These are phyloP conservation scores for Prenolepis imparis DNA, from an alignment of 2,888 invertebrate genomes.

Conservation along the genomic window DNA sequence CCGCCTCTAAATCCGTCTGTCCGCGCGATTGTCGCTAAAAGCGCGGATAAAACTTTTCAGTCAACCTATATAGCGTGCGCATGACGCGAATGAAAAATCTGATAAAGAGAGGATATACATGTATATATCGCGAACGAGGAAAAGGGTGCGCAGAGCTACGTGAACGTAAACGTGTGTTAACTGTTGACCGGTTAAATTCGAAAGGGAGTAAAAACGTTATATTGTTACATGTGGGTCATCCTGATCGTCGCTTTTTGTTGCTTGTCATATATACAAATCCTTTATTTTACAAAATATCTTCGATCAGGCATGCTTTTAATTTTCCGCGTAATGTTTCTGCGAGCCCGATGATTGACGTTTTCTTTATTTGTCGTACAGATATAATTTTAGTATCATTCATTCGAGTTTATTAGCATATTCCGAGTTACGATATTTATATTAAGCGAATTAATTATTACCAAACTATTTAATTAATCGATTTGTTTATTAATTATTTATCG, in stretches of 20 bases:
- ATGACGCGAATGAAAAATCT: conserved; percentile 56
- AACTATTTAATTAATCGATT: neutral
- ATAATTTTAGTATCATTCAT: neutral
- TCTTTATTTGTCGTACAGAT: neutral
- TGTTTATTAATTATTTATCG: neutral
- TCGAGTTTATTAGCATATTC: neutral
- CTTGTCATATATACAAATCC: conserved; percentile 14
- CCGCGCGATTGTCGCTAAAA: conserved; percentile 54
- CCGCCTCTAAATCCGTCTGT: conserved; percentile 50
- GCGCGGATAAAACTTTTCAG: conserved; percentile 56
- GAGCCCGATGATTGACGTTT: conserved; percentile 5
- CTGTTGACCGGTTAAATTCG: conserved; percentile 40
- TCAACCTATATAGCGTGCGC: conserved; percentile 44
- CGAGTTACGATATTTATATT: neutral
- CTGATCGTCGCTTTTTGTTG: conserved; percentile 46
- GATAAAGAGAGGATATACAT: conserved; percentile 38
- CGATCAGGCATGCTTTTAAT: conserved; percentile 33
- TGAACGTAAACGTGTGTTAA: conserved; percentile 38
- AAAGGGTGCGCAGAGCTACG: neutral
- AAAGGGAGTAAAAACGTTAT: conserved; percentile 44
- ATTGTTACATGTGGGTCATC: conserved; percentile 38
- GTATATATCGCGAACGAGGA: conserved; percentile 10
- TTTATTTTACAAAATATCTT: conserved; percentile 45
- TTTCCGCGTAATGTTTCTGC: conserved; percentile 3
- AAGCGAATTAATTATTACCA: neutral